phyloP scores from a whole-genome alignment of 2,797 vertebrate genomes.

The Clarias laeviceps region DNA sequence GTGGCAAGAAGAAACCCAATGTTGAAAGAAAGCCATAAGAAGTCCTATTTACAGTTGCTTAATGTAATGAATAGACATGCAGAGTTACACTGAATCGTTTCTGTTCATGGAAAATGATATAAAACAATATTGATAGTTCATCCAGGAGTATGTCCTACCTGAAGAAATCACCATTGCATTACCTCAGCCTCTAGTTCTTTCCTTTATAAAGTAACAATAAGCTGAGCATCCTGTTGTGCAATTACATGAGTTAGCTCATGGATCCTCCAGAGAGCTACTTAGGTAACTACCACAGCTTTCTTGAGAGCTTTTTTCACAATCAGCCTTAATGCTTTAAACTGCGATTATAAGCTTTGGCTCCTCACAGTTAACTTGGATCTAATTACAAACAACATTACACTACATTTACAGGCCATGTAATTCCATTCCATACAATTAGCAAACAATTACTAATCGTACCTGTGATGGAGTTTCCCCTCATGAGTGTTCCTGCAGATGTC shows the following conservation, averaged over 20 bases:
- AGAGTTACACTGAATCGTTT: background rate
- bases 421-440: background rate
- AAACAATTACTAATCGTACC: background rate
- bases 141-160: background rate
- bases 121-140: background rate
- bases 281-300: background rate
- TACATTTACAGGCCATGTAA: background rate
- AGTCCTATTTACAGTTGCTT: too few species aligned
- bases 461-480: background rate
- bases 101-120: background rate
- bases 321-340: background rate
- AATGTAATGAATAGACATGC: background rate
- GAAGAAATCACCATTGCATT: background rate
- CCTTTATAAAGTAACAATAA: background rate
- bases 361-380: background rate
- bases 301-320: slow-evolving; percentile 12
- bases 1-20: too few species aligned
- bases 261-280: background rate
- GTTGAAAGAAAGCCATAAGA: too few species aligned
- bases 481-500: background rate
- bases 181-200: background rate
- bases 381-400: background rate
- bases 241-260: background rate
- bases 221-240: slow-evolving; percentile 15
- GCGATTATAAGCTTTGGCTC: background rate